These are phyloP conservation scores for Blastobasis lacticolella DNA, from an alignment of 2,888 invertebrate genomes.

Conservation along the genomic window DNA sequence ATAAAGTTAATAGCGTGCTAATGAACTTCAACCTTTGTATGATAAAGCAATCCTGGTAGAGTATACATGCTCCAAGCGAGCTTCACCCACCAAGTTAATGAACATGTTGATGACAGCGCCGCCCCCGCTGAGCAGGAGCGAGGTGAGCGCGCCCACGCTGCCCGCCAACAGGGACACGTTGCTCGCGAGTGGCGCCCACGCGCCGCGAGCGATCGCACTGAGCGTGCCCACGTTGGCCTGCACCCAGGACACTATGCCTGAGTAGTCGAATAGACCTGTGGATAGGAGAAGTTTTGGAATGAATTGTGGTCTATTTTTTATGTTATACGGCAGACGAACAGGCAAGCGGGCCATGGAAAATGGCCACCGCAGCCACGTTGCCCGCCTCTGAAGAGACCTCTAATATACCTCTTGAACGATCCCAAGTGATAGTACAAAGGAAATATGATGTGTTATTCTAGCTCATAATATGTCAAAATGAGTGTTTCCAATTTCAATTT, in stretches of 20 bases:
- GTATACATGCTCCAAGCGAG: background rate
- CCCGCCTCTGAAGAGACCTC: too few relatives aligned
- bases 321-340: too few relatives aligned
- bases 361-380: background rate
- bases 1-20: too few relatives aligned
- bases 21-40: too few relatives aligned
- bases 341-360: too few relatives aligned
- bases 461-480: background rate
- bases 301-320: background rate
- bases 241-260: conserved; percentile 85
- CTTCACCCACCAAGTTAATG: conserved; percentile 81
- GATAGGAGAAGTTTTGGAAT: background rate
- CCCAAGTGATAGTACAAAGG: too few relatives aligned
- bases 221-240: conserved; percentile 93
- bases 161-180: conserved; percentile 91
- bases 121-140: conserved; percentile 90
- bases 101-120: conserved; percentile 92
- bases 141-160: conserved; percentile 89
- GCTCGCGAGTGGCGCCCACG: conserved; percentile 95
- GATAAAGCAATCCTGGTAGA: too few relatives aligned
- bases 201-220: conserved; percentile 84
- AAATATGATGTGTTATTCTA: too few relatives aligned
- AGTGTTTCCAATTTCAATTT: background rate
- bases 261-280: conserved; percentile 80
- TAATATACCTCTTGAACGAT: too few relatives aligned